phyloP scores from a whole-genome alignment of 2,797 vertebrate species.

The Premnoplex brunnescens region DNA sequence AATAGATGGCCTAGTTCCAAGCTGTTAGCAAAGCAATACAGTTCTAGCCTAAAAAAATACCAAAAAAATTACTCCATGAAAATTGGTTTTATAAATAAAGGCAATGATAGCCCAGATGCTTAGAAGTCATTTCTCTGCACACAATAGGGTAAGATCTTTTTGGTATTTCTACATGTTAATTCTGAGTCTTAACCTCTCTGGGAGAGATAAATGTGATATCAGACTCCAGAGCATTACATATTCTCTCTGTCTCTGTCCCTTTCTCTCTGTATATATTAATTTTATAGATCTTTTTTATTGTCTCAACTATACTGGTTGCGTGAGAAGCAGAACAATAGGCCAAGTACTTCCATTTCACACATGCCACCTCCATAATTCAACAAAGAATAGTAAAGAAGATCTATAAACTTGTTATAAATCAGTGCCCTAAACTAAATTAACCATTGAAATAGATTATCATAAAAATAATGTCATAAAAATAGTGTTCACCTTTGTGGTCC shows the following conservation, averaged over 20 bases:
- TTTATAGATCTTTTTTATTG: constrained; percentile 85
- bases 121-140: constrained; percentile 36
- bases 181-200: constrained; percentile 67
- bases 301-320: constrained; percentile 77
- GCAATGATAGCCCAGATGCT: not conserved
- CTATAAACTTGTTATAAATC: constrained; percentile 82
- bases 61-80: not conserved
- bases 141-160: constrained; percentile 45
- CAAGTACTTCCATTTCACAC: constrained; percentile 81
- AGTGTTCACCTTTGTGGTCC: constrained; percentile 74
- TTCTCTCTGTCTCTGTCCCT: constrained; percentile 75
- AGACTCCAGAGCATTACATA: constrained; percentile 71
- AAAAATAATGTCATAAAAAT: constrained; percentile 79
- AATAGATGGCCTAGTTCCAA: not conserved
- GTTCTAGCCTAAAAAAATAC: not conserved
- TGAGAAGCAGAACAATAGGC: constrained; percentile 83
- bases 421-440: constrained; percentile 79
- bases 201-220: constrained; percentile 73
- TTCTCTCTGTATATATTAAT: constrained; percentile 82
- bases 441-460: constrained; percentile 78
- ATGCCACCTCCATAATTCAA: constrained; percentile 80
- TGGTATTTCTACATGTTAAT: constrained; percentile 63
- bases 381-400: constrained; percentile 78
- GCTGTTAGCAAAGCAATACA: constrained; percentile 19
- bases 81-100: constrained; percentile 47